Evolutionary conservation across 1,140 invertebrate genomes (phyloP), one percentile per base, ranked within the genome.

Genomic region (Zaprionus nigranus): DNA sequence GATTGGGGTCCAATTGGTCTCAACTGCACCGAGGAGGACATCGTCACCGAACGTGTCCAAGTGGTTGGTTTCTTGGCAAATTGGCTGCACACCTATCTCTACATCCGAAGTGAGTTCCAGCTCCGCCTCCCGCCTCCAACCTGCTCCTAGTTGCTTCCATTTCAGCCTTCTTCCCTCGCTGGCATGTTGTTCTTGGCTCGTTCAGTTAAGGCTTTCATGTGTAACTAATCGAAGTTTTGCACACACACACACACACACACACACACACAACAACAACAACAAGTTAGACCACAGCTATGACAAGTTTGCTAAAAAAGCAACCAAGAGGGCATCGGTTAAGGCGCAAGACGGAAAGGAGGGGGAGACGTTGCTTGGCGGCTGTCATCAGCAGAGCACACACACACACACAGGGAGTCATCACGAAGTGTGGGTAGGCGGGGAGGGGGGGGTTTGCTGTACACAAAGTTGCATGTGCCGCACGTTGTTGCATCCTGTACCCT

Each of bases 51-150:
- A 71, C 79, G 74, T 68, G 82, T 88, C 58, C 65, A 85, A 67
- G 84, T 88, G 53, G 66, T 91, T 82, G 87, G 87, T 58, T 91
- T 91, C 72, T 73, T 91, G 56, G 68, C 74, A 66, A 86, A 91
- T 80, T 91, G 87, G 87, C 71, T 88, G 43, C 51, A 78, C 72
- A 75, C 78, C 69, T 88, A 82, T 71, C 64, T 81, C 36, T 73
- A 88, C 51, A 85, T 91, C 26, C 74, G 71, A 82, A 84, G 87
- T 91, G 83, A 91, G 87, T 86, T 81, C 38, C 36, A 53, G 56
- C 40, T 56, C 43, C 54, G 17, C 28, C 7, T 26, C 3, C 40
- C n/a, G 1, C 1, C 40, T n/a, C 11, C 17, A 20, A 15, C 9
- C 49, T 5, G 12, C 17, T 36, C 6, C 20, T n/a, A 30, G 34